A percentile compares a stretch with the other conserved stretches of the same genome.
Conservation (phyloP, 2,113 vertebrate genomes). For the Nestor notabilis region DNA sequence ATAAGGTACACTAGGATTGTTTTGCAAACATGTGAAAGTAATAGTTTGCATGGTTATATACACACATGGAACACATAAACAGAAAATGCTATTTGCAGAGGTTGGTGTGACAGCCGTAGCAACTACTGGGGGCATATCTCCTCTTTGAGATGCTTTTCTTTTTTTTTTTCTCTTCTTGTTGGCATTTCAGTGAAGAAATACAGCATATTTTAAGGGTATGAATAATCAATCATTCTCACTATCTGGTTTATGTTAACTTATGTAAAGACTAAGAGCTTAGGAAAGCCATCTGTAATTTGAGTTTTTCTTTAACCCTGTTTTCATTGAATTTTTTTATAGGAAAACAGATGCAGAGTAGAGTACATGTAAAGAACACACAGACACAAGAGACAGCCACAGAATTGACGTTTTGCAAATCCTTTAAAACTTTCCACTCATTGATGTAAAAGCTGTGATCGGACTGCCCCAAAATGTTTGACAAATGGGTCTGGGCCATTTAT, state of each 20-base stretch:
- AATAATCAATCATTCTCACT: neutral
- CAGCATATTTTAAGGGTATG: neutral
- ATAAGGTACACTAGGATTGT: neutral
- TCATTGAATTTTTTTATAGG: neutral
- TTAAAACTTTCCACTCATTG: neutral
- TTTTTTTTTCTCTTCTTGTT: neutral
- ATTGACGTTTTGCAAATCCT: neutral
- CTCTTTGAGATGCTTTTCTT: neutral
- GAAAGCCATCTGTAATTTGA: neutral
- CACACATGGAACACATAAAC: neutral
- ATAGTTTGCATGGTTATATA: neutral
- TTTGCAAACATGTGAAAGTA: neutral
- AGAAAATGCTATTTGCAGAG: neutral
- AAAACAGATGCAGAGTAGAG: neutral
- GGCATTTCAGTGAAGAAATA: neutral
- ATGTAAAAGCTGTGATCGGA: neutral
- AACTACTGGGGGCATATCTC: too few relatives aligned
- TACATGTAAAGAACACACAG: neutral
- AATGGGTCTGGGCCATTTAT: fast-evolving
- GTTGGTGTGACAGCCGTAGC: neutral
- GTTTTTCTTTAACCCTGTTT: neutral
- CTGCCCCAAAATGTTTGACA: neutral
- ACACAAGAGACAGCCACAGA: neutral
- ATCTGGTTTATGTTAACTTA: neutral
- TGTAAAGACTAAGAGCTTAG: neutral